Conservation (phyloP, 2,113 vertebrate species). For the Brachyistius frenatus region DNA sequence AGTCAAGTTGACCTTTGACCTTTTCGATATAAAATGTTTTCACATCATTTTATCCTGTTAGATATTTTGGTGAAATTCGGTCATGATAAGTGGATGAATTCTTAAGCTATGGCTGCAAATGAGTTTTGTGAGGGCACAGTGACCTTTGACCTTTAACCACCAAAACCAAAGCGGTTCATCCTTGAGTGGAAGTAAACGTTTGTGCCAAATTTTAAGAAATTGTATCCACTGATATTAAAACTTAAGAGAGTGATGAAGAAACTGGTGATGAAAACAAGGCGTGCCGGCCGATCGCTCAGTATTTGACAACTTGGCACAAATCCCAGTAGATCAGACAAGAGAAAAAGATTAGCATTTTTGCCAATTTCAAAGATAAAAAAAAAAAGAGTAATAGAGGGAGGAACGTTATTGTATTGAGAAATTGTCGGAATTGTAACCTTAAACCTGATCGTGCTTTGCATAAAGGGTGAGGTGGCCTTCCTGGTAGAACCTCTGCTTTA, state of each 20-base stretch:
- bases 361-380: not conserved
- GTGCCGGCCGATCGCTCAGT: not conserved
- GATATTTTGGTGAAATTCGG: too few species aligned
- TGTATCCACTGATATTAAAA: not conserved
- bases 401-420: not conserved
- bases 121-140: too few species aligned
- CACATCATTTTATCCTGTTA: too few species aligned
- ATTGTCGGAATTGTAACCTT: not conserved
- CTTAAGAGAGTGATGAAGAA: not conserved
- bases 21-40: too few species aligned
- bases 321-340: not conserved
- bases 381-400: not conserved
- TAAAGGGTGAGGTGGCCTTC: conserved; percentile 6
- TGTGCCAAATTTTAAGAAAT: not conserved
- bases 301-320: conserved; percentile 1
- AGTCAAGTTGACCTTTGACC: too few species aligned
- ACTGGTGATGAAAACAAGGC: conserved; percentile 1
- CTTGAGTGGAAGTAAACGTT: too few species aligned
- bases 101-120: too few species aligned
- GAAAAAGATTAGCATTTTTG: not conserved
- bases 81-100: too few species aligned
- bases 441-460: not conserved
- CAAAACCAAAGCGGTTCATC: too few species aligned
- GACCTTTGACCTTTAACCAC: too few species aligned
- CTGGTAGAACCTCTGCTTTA: not conserved